Evolutionary conservation across 2,113 vertebrate genomes (phyloP).

Genomic region (Colossoma macropomum): DNA sequence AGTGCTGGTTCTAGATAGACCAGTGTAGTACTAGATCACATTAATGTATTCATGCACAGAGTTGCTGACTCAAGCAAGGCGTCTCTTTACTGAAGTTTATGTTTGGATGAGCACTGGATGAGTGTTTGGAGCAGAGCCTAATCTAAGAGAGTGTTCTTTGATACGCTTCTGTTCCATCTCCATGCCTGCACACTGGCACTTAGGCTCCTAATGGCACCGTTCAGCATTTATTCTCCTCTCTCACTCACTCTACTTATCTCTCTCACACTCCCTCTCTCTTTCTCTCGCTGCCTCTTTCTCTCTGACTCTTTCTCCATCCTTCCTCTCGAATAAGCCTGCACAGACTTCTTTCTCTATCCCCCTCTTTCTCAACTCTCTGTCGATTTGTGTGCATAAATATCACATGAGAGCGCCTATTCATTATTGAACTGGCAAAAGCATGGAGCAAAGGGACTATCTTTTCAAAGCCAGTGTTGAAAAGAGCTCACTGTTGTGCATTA

Average conservation of each 20-base stretch:
- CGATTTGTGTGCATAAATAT: slow-evolving; percentile 75
- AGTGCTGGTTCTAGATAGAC: not conserved
- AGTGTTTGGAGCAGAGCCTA: slow-evolving; percentile 74
- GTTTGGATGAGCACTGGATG: slow-evolving; percentile 68
- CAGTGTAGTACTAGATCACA: not conserved
- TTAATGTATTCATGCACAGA: not conserved
- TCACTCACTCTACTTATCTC: slow-evolving; percentile 34
- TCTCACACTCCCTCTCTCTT: not conserved
- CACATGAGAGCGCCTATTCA: slow-evolving; percentile 59
- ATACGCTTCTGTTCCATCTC: slow-evolving; percentile 77
- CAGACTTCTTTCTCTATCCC: slow-evolving; percentile 24
- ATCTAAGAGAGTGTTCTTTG: slow-evolving; percentile 71
- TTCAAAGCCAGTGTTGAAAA: slow-evolving; percentile 22
- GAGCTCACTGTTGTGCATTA: not conserved
- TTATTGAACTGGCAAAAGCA: slow-evolving; percentile 74
- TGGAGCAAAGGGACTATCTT: slow-evolving; percentile 53
- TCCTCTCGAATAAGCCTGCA: slow-evolving; percentile 33
- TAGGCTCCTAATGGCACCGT: slow-evolving; percentile 73
- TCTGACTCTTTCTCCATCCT: slow-evolving; percentile 7
- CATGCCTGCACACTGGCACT: slow-evolving; percentile 73
- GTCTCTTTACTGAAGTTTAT: slow-evolving; percentile 62
- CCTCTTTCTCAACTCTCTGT: slow-evolving; percentile 59
- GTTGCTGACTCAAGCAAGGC: slow-evolving; percentile 66
- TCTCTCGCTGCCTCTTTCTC: not conserved
- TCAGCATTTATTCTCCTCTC: slow-evolving; percentile 61